These are phyloP conservation scores for Lamprotornis superbus DNA, from an alignment of 2,113 vertebrate genomes.

Conservation along the genomic window DNA sequence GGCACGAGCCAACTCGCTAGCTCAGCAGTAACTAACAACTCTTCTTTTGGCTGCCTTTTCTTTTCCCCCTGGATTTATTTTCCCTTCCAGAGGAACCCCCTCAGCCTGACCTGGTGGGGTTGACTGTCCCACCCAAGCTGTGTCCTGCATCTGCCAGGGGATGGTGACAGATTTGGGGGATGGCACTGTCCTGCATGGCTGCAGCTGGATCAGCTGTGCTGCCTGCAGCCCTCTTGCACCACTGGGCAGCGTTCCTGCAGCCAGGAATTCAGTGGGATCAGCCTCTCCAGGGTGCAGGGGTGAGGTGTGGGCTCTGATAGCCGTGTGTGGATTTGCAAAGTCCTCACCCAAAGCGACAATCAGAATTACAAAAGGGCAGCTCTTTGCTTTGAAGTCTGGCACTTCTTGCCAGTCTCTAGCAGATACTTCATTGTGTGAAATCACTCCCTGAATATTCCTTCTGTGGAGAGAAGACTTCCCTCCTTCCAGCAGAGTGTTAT, in stretches of 20 bases:
- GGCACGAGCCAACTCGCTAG: background rate
- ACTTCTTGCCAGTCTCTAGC: conserved; percentile 19
- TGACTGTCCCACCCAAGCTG: accelerated
- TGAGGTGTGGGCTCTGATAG: background rate
- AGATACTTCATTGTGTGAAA: conserved; percentile 34
- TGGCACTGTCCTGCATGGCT: background rate
- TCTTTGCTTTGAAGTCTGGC: conserved; percentile 44
- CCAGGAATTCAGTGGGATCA: background rate
- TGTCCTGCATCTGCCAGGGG: background rate
- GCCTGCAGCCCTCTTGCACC: background rate
- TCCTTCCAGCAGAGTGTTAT: background rate
- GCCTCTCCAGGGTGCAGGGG: background rate
- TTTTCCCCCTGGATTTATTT: background rate
- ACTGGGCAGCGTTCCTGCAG: accelerated
- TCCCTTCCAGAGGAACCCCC: background rate
- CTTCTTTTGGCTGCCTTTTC: too few relatives aligned
- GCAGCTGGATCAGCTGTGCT: background rate
- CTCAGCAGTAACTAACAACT: background rate
- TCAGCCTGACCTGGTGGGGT: background rate
- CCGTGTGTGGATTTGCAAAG: accelerated
- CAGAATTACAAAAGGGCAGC: background rate
- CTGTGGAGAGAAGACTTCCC: background rate
- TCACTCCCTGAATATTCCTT: conserved; percentile 9
- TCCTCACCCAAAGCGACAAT: background rate
- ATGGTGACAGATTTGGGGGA: accelerated